Percentiles rank a stretch among this genome's conserved stretches.
Conservation (phyloP, 2,797 vertebrate genomes). For the Myotis myotis region DNA sequence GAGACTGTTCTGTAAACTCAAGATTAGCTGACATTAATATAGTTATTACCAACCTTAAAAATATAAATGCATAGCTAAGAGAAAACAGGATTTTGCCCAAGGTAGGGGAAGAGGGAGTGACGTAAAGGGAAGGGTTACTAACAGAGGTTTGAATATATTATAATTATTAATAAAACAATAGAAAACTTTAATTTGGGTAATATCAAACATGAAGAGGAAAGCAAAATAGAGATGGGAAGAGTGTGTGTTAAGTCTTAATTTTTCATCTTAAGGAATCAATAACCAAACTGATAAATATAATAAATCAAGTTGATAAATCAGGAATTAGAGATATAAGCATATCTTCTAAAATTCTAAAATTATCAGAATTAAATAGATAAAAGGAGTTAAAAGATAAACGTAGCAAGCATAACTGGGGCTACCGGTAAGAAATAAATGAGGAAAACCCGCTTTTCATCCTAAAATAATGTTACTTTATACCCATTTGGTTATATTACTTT, state of each 20-base stretch:
- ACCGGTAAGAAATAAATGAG: background rate
- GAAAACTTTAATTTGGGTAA: background rate
- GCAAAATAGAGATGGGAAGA: background rate
- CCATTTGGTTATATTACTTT: background rate
- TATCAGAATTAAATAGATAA: background rate
- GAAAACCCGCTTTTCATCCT: background rate
- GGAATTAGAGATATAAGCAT: background rate
- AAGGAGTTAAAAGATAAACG: background rate
- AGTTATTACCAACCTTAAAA: constrained; percentile 16
- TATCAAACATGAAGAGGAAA: background rate
- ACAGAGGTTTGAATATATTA: background rate
- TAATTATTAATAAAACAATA: background rate
- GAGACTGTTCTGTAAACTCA: background rate
- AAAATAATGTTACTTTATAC: background rate
- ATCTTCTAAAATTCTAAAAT: constrained; percentile 34
- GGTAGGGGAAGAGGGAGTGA: background rate
- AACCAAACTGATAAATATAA: background rate
- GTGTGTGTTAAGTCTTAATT: background rate
- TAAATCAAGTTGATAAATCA: background rate
- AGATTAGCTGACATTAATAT: background rate
- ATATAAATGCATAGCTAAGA: background rate
- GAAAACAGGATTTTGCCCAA: background rate
- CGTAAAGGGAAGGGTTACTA: background rate
- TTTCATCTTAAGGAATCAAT: constrained; percentile 1
- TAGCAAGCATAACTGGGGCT: background rate